These are phyloP conservation scores for Pterocles burchelli DNA, from an alignment of 2,113 vertebrate genomes.

Conservation along the genomic window DNA sequence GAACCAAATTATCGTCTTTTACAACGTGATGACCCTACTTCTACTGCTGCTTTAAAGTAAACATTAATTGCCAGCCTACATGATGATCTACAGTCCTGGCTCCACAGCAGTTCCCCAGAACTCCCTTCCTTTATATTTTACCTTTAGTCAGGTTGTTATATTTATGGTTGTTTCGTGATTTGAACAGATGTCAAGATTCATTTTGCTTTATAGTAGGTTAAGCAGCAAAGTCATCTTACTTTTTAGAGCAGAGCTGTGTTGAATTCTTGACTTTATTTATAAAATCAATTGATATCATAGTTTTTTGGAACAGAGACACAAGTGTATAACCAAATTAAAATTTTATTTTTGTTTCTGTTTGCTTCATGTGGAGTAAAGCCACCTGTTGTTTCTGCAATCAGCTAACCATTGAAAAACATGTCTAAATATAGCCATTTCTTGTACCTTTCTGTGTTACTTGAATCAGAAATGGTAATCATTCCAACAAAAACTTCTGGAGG, in stretches of 20 bases:
- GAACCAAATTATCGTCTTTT: not conserved
- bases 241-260: not conserved
- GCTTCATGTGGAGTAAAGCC: not conserved
- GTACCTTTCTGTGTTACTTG: not conserved
- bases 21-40: not conserved
- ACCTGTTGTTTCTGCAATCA: not conserved
- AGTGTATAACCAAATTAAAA: not conserved
- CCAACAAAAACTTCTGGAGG: not conserved
- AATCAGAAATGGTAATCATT: not conserved
- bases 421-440: not conserved
- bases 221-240: not conserved
- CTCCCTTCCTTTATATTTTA: conserved; percentile 8
- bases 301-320: not conserved
- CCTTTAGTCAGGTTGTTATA: not conserved
- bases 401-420: not conserved
- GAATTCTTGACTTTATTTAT: conserved; percentile 6
- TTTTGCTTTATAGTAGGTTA: not conserved
- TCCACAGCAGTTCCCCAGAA: not conserved
- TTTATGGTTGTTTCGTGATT: not conserved
- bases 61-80: not conserved
- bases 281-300: not conserved
- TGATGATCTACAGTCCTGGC: not conserved
- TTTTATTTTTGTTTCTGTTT: not conserved
- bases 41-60: conserved; percentile 3
- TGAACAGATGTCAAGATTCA: conserved; percentile 6